Base-by-base conservation (phyloP, 2,797 vertebrate genomes). In the Rhinatrema bivittatum region DNA sequence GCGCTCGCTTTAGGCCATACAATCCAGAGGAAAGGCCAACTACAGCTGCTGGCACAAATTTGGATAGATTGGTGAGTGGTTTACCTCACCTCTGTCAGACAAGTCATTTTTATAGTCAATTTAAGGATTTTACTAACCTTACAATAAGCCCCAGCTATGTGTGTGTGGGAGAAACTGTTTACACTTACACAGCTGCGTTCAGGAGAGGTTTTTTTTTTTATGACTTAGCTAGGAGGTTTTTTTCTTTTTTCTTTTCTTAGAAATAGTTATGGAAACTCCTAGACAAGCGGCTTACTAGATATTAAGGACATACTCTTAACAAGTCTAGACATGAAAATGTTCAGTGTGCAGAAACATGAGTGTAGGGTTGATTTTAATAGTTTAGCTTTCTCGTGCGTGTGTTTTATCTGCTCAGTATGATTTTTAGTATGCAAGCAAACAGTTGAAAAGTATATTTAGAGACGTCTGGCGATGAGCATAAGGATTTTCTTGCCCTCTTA, bases 11-110 rank as follows among this genome's bases (percentile, higher is more conserved):
- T 70, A 84, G 90, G 19, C 89, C 91, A 2, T 95, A 96, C 69
- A 86, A 82, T 47, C 92, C 88, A 0, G 94, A 96, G 7, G 85
- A 93, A 19, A 62, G 90, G 23, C 96, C 96, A 2, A 97, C 95
- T 0, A 98, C 96, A 1, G 96, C 96, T 0, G 94, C 94, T 0
- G 95, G 96, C 20, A 98, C 96, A 0, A 98, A 87, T 65, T 70
- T 98, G 68, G 94, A 99, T 47, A 74, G 95, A 72, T 62, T 99
- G 89, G 96, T 98, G 60, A 86, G 84, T 53, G 27, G 4, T 6
- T 40, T 25, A 16, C 45, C 9, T 17, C 24, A 43, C 29, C 1
- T 8, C 6, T 34, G 20, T 45, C 3, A 2, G 4, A 1, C 23
- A 16, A 23, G 32, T 5, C 1, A 5, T 44, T 29, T 3, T 6